Evolutionary conservation across 2,113 vertebrate species (phyloP).

Genomic region (Neogobius melanostomus): DNA sequence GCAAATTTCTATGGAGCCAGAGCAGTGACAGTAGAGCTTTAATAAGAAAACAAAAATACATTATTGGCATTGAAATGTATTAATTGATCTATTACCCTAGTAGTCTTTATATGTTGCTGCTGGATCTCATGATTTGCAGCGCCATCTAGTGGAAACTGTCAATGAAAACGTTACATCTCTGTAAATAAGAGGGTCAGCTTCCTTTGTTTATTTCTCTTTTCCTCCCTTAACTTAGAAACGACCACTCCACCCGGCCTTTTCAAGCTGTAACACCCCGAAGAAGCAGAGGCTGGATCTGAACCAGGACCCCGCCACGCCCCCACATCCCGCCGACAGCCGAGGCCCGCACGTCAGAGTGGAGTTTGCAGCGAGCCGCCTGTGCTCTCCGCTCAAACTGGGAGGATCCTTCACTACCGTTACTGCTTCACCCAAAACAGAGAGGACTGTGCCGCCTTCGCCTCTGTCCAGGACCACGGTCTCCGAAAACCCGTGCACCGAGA

Average conservation of each 20-base stretch:
- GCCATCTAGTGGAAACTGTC: no score
- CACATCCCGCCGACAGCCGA: constrained; percentile 43
- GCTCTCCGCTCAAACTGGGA: constrained; percentile 61
- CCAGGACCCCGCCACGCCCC: constrained; percentile 48
- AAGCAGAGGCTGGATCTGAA: constrained; percentile 73
- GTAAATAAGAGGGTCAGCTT: neutral
- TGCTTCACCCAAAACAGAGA: constrained; percentile 47
- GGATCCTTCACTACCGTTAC: constrained; percentile 19
- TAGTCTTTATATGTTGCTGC: no score
- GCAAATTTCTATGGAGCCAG: no score
- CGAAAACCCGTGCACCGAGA: constrained; percentile 57
- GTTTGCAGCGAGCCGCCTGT: constrained; percentile 56
- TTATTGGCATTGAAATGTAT: no score
- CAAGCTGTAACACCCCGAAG: constrained; percentile 74
- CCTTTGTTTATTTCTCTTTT: neutral
- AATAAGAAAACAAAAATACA: no score
- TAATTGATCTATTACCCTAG: no score
- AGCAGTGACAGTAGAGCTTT: no score
- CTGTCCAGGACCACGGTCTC: constrained; percentile 47
- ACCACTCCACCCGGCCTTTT: constrained; percentile 64
- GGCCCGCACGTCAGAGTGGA: constrained; percentile 60
- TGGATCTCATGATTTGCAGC: no score
- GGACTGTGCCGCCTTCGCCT: constrained; percentile 40
- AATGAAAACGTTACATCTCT: no score
- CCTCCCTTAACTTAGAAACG: constrained; percentile 70